phyloP scores from a whole-genome alignment of 1,140 invertebrate species.

The Aphis craccivora region DNA sequence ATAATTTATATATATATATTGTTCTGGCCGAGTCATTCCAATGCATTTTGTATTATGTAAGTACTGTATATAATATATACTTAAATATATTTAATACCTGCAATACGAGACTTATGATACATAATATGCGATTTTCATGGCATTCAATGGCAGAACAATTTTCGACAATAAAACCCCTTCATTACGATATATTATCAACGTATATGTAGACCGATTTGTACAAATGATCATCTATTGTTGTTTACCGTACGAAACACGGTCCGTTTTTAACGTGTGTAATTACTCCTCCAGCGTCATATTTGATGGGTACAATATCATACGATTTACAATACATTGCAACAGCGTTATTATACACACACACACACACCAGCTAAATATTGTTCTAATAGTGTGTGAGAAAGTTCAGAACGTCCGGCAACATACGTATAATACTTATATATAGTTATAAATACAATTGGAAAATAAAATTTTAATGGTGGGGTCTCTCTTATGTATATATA shows the following conservation, averaged over 20 bases:
- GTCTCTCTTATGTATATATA: neutral
- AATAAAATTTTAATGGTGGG: neutral
- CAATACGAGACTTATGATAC: neutral
- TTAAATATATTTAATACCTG: neutral
- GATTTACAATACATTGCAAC: neutral
- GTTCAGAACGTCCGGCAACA: slow-evolving; percentile 16
- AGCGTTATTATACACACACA: neutral
- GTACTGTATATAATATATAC: too few relatives aligned
- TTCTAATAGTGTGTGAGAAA: slow-evolving; percentile 33
- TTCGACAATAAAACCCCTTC: neutral
- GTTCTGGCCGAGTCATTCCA: too few relatives aligned
- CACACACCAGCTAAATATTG: neutral
- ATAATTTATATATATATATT: too few relatives aligned
- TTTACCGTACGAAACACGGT: neutral
- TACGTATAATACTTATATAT: neutral
- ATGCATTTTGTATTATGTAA: too few relatives aligned
- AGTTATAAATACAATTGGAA: neutral
- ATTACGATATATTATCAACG: neutral
- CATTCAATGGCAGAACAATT: neutral
- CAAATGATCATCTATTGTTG: slow-evolving; percentile 23
- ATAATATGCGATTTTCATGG: neutral
- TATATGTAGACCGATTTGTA: neutral
- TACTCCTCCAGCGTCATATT: neutral
- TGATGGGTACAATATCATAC: neutral
- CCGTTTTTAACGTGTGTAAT: neutral